Percentiles rank a stretch among this genome's conserved stretches.
Conservation (phyloP, 1,140 invertebrate genomes). For the Drosophila orosa region DNA sequence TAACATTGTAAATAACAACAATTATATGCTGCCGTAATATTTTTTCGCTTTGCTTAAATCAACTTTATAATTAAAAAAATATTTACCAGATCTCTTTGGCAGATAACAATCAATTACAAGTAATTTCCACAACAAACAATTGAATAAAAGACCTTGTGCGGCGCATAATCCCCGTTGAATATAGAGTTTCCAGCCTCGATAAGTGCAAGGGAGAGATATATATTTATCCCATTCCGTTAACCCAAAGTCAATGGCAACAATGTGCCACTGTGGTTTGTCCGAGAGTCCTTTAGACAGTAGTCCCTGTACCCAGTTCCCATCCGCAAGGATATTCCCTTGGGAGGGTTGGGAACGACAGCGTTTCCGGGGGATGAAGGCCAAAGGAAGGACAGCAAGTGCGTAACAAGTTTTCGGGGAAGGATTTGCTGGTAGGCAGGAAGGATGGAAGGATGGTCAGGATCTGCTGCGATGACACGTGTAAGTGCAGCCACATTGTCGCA, state of each 20-base stretch:
- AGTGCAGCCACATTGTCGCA: conserved; percentile 81
- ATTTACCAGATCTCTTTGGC: conserved; percentile 5
- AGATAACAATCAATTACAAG: conserved; percentile 24
- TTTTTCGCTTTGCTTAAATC: background rate
- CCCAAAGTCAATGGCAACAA: conserved; percentile 77
- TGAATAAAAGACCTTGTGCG: background rate
- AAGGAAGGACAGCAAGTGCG: conserved; percentile 55
- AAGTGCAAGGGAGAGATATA: background rate
- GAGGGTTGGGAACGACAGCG: conserved; percentile 29
- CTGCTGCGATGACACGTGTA: conserved; percentile 77
- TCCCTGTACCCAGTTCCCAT: conserved; percentile 1
- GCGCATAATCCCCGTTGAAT: conserved; percentile 30
- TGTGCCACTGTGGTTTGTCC: conserved; percentile 65
- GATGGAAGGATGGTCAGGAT: conserved; percentile 29
- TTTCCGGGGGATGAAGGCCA: conserved; percentile 17
- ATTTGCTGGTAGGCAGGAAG: conserved; percentile 29
- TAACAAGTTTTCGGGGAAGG: conserved; percentile 48
- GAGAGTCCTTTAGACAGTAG: conserved; percentile 5
- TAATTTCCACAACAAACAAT: conserved; percentile 19
- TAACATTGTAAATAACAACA: background rate
- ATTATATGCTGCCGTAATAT: background rate
- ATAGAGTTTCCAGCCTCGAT: conserved; percentile 26
- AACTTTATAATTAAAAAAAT: conserved; percentile 4
- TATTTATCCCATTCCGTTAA: background rate
- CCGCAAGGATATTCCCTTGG: background rate